These are phyloP conservation scores for Cremastinae sp. DNA, from an alignment of 2,888 invertebrate genomes.

Conservation along the genomic window DNA sequence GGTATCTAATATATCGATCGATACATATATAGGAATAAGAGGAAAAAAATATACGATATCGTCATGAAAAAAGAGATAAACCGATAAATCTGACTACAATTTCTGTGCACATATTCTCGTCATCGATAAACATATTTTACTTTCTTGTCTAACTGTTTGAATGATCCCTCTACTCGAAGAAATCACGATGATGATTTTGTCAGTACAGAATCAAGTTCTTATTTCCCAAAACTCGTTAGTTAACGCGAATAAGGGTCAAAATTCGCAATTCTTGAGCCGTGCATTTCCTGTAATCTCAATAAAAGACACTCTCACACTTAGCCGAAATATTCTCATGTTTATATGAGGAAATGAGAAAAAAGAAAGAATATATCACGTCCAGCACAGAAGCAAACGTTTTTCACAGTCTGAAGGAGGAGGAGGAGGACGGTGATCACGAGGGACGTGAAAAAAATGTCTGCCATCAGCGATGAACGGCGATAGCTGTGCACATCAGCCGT, in stretches of 20 bases:
- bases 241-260: constrained; percentile 6
- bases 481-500: constrained; percentile 23
- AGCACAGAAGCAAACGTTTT: not conserved
- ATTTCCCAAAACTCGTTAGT: constrained; percentile 13
- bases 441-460: constrained; percentile 22
- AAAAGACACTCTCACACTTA: too few species aligned
- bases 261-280: too few species aligned
- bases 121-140: constrained; percentile 51
- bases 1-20: constrained; percentile 32
- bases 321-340: too few species aligned
- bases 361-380: not conserved
- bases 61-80: constrained; percentile 9
- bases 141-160: constrained; percentile 26
- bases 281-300: too few species aligned
- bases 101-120: too few species aligned
- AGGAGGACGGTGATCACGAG: constrained; percentile 2
- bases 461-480: constrained; percentile 36
- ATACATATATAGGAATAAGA: not conserved
- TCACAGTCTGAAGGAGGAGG: constrained; percentile 27
- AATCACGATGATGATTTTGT: too few species aligned
- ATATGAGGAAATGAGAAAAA: too few species aligned
- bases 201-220: too few species aligned
- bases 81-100: constrained; percentile 10
- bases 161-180: not conserved
- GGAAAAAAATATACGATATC: constrained; percentile 11